Percentiles rank a stretch among this genome's conserved stretches.
These are phyloP conservation scores for Paraplagusia blochii DNA, from an alignment of 2,113 vertebrate species.

Conservation along the genomic window DNA sequence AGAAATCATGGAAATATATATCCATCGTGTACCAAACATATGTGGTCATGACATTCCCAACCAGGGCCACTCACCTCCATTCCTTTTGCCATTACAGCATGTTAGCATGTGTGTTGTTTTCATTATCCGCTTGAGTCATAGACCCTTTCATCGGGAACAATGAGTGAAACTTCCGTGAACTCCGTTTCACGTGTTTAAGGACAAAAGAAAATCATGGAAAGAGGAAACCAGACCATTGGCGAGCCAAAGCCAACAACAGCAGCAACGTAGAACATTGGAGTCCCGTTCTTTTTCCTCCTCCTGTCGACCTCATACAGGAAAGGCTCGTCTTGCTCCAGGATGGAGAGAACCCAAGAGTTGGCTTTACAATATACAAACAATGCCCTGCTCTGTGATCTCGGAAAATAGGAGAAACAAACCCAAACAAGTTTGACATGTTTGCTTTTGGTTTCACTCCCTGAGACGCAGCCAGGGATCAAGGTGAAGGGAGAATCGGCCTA, in stretches of 20 bases:
- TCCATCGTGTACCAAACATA: too few species aligned
- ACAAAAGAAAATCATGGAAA: conserved; percentile 69
- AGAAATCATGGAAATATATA: too few species aligned
- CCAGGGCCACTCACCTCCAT: background rate
- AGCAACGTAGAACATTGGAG: conserved; percentile 4
- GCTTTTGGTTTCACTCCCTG: conserved; percentile 11
- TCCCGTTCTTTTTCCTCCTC: conserved; percentile 12
- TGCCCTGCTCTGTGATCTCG: conserved; percentile 24
- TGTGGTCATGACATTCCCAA: background rate
- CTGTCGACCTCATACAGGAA: conserved; percentile 46
- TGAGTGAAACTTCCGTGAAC: conserved; percentile 56
- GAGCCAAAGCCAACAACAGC: conserved; percentile 53
- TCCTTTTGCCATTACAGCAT: conserved; percentile 17
- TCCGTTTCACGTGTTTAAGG: conserved; percentile 31
- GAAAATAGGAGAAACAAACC: conserved; percentile 5
- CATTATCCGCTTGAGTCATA: conserved; percentile 21
- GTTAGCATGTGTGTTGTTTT: conserved; percentile 36
- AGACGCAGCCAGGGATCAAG: conserved; percentile 17
- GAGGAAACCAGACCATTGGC: conserved; percentile 54
- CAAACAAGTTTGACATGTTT: conserved; percentile 2
- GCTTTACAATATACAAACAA: conserved; percentile 50
- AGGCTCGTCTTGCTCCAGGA: conserved; percentile 47
- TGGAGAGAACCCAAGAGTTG: conserved; percentile 34
- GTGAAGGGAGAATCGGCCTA: conserved; percentile 11
- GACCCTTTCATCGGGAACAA: conserved; percentile 57